A percentile compares a stretch with the other conserved stretches of the same genome.
Evolutionary conservation across 2,888 invertebrate genomes (phyloP).

Genomic region (Pyralis farinalis): DNA sequence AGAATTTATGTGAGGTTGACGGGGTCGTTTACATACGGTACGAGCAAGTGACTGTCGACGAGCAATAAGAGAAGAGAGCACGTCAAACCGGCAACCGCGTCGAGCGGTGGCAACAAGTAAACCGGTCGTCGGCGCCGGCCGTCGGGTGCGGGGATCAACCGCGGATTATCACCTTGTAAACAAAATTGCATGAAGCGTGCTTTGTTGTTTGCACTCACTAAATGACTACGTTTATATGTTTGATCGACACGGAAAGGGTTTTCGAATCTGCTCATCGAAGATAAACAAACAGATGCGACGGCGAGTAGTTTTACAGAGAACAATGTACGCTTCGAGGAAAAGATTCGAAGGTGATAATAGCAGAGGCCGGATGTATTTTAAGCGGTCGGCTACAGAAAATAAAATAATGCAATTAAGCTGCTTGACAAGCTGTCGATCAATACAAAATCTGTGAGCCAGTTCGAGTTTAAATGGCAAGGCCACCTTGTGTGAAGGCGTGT

Average conservation of each 20-base stretch:
- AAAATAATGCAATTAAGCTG: conserved; percentile 20
- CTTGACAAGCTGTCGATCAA: conserved; percentile 26
- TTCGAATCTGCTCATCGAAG: conserved; percentile 19
- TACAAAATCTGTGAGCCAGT: conserved; percentile 25
- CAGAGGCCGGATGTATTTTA: conserved; percentile 15
- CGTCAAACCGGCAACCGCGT: conserved; percentile 71
- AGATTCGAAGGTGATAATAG: conserved; percentile 21
- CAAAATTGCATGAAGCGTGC: conserved; percentile 60
- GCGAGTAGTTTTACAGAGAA: conserved; percentile 12
- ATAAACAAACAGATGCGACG: conserved; percentile 15
- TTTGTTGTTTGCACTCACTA: conserved; percentile 39
- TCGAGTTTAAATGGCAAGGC: conserved; percentile 36
- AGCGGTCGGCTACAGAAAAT: conserved; percentile 19
- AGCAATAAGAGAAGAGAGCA: conserved; percentile 72
- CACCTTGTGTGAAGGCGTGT: conserved; percentile 30
- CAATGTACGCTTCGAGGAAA: conserved; percentile 11
- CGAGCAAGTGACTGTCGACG: conserved; percentile 59
- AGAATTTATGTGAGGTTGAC: conserved; percentile 46
- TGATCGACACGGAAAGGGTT: conserved; percentile 25
- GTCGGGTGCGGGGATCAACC: conserved; percentile 50
- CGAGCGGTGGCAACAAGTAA: conserved; percentile 67
- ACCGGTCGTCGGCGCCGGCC: conserved; percentile 76
- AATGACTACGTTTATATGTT: conserved; percentile 24
- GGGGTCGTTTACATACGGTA: conserved; percentile 73
- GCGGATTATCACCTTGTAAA: conserved; percentile 74